Base-by-base conservation (phyloP, 2,797 vertebrate genomes). In the Geotrypetes seraphini region DNA sequence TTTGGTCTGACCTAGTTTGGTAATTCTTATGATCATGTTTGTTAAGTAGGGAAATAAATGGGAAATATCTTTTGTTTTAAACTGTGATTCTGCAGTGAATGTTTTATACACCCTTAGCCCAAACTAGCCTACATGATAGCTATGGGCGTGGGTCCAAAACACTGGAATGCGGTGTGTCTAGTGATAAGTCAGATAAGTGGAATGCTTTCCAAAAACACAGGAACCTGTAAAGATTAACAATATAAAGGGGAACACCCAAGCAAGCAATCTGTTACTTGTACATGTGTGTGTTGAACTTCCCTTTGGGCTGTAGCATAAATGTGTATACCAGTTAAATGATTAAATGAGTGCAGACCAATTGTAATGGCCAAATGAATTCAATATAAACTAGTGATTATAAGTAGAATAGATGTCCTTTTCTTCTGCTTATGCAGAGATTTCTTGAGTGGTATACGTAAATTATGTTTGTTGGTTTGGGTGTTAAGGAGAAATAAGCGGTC, bases 401-500 rank as follows among this genome's bases (percentile, higher is more conserved):
- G n/a, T n/a, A 21, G 18, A 1, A n/a, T n/a, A n/a, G n/a, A n/a
- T n/a, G n/a, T 5, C n/a, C 28, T 13, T 6, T 1, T 31, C 31
- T 24, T 19, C 10, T 12, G n/a, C n/a, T 16, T 14, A n/a, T 12
- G 22, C 5, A 19, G 34, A 13, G 14, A 19, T 33, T 28, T 48
- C 43, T 17, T 1, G 18, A 33, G 35, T 24, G 30, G 42, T 42
- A 21, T 3, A 1, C 1, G 22, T 43, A 54, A 62, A 71, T 63
- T 59, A n/a, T n/a, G 69, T 68, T 84, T 86, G 81, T 85, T 81
- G 71, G 66, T 71, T 67, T 61, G 79, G 83, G 83, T 67, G 84
- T 87, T 83, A 87, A 87, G 74, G 70, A 52, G 69, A 72, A 81
- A 86, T 85, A 77, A 79, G 86, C 72, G 70, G 78, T 76, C 61